These are phyloP conservation scores for Drosophila subobscura DNA, from an alignment of 1,140 invertebrate genomes.

Conservation along the genomic window DNA sequence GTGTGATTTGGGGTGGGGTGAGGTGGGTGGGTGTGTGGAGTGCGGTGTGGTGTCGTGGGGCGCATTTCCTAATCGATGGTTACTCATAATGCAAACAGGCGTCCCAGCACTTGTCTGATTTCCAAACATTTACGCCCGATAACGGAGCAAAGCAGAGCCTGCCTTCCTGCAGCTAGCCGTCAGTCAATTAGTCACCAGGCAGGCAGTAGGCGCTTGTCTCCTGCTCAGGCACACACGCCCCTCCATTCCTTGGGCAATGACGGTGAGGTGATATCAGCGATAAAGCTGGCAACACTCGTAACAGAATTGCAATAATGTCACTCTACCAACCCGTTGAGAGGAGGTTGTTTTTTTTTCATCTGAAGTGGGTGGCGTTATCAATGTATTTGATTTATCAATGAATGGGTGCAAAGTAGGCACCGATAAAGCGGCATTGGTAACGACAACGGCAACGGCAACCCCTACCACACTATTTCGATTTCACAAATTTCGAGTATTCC, in stretches of 20 bases:
- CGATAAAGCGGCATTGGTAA: slow-evolving; percentile 43
- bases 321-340: not conserved
- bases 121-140: slow-evolving; percentile 66
- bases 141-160: slow-evolving; percentile 44
- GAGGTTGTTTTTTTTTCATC: not conserved
- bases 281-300: slow-evolving; percentile 32
- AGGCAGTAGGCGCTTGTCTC: slow-evolving; percentile 16
- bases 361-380: slow-evolving; percentile 24
- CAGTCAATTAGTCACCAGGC: slow-evolving; percentile 58
- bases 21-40: slow-evolving; percentile 4
- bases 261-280: slow-evolving; percentile 47
- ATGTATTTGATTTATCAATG: slow-evolving; percentile 62
- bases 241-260: not conserved
- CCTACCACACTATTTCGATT: slow-evolving; percentile 10
- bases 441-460: not conserved
- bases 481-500: slow-evolving; percentile 32
- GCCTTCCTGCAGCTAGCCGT: too few relatives aligned
- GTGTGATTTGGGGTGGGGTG: slow-evolving; percentile 33
- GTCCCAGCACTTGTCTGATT: slow-evolving; percentile 71
- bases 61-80: slow-evolving; percentile 64
- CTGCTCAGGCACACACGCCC: not conserved
- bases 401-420: slow-evolving; percentile 57
- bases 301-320: slow-evolving; percentile 35
- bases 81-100: slow-evolving; percentile 65
- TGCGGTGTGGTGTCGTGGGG: slow-evolving; percentile 1